Evolutionary conservation across 2,113 vertebrate species (phyloP), one percentile per base, ranked within the genome.

Genomic region (Balaenoptera acutorostrata): DNA sequence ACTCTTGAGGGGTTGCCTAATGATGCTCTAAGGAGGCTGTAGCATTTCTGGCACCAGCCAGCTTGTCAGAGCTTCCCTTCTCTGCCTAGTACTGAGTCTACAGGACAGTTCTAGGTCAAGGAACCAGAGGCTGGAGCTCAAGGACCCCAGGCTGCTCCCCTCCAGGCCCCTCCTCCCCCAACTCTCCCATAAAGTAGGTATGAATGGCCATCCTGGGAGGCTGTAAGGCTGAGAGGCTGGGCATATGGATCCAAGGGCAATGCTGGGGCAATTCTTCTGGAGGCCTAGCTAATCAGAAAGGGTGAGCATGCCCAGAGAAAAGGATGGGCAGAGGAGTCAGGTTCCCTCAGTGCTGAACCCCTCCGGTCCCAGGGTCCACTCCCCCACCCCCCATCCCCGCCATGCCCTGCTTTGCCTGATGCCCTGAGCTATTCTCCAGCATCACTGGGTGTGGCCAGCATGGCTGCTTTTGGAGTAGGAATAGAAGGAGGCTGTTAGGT

Each of bases 401-500:
- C 95, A 91, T 93, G 12, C 97, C 96, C 96, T 93, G 78, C 83
- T 55, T 86, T 1, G 1, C 66, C 46, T n/a, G 72, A 74, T 93
- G 93, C 68, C 63, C 78, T 3, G 2, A 91, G 89, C 90, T 44
- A 61, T 91, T 88, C 95, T 93, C 82, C 31, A 93, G 93, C 97
- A 95, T 97, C 95, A 46, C 80, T 86, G 97, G 98, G 98, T 96
- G 98, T 98, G 98, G 98, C 93, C 83, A 36, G 89, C 74, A 63
- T 63, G 96, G 89, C 95, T 91, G 91, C 95, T 85, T 68, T 92
- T 8, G 82, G 92, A 77, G 21, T 68, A n/a, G 83, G 44, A 75
- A 33, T 31, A 39, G 90, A 59, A 93, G 84, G 77, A 90, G 52
- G 49, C 57, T 80, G 83, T 81, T 90, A 57, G 63, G 17, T 61